Evolutionary conservation across 2,797 vertebrate genomes (phyloP).

Genomic region (Acipenser transmontanus): DNA sequence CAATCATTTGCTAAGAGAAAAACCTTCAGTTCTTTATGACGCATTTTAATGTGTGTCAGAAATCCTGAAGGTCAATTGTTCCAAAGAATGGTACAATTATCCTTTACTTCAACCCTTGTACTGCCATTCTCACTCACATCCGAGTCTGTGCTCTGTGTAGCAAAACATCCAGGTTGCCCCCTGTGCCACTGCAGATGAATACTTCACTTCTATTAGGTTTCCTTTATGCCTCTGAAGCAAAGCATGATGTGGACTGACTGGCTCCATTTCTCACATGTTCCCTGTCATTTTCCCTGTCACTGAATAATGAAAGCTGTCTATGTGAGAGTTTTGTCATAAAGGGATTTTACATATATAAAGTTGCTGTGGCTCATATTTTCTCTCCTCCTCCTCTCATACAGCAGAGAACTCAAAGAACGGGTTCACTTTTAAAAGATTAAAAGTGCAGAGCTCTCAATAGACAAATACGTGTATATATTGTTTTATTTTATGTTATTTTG

Average conservation of each 20-base stretch:
- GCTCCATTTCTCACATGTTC: slow-evolving; percentile 38
- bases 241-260: slow-evolving; percentile 24
- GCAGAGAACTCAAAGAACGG: slow-evolving; percentile 55
- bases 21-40: slow-evolving; percentile 7
- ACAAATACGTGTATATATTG: background rate
- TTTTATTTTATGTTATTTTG: slow-evolving; percentile 32
- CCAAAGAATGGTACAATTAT: background rate
- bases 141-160: slow-evolving; percentile 15
- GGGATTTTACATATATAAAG: slow-evolving; percentile 59
- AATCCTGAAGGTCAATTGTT: slow-evolving; percentile 12
- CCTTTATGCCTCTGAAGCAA: slow-evolving; percentile 35
- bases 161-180: slow-evolving; percentile 29
- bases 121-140: slow-evolving; percentile 28
- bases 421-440: slow-evolving; percentile 59
- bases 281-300: slow-evolving; percentile 40
- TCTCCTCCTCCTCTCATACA: slow-evolving; percentile 43
- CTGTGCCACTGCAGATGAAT: slow-evolving; percentile 26
- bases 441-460: slow-evolving; percentile 51
- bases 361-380: slow-evolving; percentile 35
- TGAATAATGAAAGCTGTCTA: slow-evolving; percentile 56
- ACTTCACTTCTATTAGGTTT: slow-evolving; percentile 32
- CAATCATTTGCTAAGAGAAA: slow-evolving; percentile 22
- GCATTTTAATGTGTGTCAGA: slow-evolving; percentile 10
- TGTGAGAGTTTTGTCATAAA: slow-evolving; percentile 46
- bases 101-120: slow-evolving; percentile 6